These are phyloP conservation scores for Notarius quadriscutis DNA, from an alignment of 2,113 vertebrate species.

Conservation along the genomic window DNA sequence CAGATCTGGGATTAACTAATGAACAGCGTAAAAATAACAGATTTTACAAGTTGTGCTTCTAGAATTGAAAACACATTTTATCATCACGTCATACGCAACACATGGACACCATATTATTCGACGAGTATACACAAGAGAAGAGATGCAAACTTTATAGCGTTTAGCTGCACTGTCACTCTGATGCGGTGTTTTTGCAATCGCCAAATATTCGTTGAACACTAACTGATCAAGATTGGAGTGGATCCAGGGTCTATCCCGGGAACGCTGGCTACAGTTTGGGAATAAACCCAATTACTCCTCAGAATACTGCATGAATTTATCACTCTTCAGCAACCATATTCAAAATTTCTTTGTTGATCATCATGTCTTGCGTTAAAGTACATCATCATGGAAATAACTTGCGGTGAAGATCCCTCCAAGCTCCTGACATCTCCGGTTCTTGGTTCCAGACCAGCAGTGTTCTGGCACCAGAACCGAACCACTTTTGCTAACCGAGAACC, in stretches of 20 bases:
- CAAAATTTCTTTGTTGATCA: not conserved
- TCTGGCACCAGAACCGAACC: not conserved
- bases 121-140: not conserved
- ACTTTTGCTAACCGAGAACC: not conserved
- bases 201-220: not conserved
- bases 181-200: not conserved
- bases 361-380: no score
- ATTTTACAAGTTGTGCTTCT: slow-evolving; percentile 2
- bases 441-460: slow-evolving; percentile 2
- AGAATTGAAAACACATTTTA: slow-evolving; percentile 1
- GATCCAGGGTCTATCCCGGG: not conserved
- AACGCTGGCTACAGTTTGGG: not conserved
- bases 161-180: not conserved
- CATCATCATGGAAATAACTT: not conserved
- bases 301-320: not conserved
- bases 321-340: no score
- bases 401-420: not conserved
- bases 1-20: not conserved
- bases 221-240: no score
- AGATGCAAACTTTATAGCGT: not conserved
- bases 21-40: slow-evolving; percentile 8
- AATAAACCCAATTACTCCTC: not conserved
- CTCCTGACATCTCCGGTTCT: not conserved
- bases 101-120: not conserved
- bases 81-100: not conserved